Base-by-base conservation (phyloP, 2,888 invertebrate genomes). In the Hyles lineata region DNA sequence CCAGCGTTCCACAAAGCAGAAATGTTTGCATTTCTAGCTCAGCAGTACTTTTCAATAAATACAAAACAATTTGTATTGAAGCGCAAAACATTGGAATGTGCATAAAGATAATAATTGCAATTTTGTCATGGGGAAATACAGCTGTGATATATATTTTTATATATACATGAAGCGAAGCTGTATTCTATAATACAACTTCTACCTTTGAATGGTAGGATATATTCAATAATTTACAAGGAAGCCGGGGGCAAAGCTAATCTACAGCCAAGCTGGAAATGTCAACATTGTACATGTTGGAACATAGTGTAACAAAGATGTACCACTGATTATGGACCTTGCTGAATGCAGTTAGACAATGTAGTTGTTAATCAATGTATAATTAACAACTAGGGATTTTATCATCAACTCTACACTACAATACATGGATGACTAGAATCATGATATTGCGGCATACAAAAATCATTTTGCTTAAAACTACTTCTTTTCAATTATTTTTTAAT, bases 271-370 rank as follows among this genome's bases (percentile, higher is more conserved):
- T 77, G 75, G 76, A 81, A 79, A 79, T 80, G 70, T 74, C 76
- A 80, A 79, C 76, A 82, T 81, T 76, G 74, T 76, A 76, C 72
- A 71, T 71, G n/a, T 73, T 70, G 67, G 67, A 72, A 74, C 70
- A 23, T 74, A 55, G 74, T 50, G 73, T 59, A 63, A 70, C n/a
- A 72, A 74, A 78, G 78, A 73, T 85, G 83, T 85, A 83, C 85
- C 86, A 87, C 84, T 76, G 74, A 80, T 76, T 79, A 84, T 86
- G 85, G 86, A 74, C 71, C 52, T 79, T 85, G 75, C 79, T 87
- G 82, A 85, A 80, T 84, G 84, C 83, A 86, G 77, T 81, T 84
- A 87, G 84, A 82, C 73, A 75, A 73, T 78, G 72, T 72, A 81
- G 80, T 77, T 82, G 75, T 76, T 81, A 85, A 84, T 82, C 79